phyloP scores from a whole-genome alignment of 2,797 vertebrate species.

The Otus scops region DNA sequence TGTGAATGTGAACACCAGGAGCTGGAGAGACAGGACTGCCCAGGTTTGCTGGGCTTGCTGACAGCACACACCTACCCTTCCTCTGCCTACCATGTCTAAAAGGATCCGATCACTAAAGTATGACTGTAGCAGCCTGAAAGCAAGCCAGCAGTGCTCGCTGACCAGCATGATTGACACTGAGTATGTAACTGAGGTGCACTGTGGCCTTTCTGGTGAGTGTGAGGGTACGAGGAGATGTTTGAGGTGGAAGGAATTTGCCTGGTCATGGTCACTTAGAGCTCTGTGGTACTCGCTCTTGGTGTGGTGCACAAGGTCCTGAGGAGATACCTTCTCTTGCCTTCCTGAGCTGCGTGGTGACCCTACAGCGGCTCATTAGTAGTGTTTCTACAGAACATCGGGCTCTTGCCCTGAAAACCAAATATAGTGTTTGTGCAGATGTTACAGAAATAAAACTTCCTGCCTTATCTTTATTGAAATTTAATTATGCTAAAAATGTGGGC shows the following conservation, averaged over 20 bases:
- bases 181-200: rapidly evolving
- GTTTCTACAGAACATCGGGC: neutral
- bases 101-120: neutral
- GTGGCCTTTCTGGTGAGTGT: neutral
- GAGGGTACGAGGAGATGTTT: neutral
- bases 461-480: neutral
- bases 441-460: neutral
- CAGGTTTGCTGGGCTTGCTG: neutral
- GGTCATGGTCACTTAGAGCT: neutral
- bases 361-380: neutral
- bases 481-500: neutral
- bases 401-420: neutral
- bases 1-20: neutral
- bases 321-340: neutral
- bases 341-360: neutral
- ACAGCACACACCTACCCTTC: too few species aligned
- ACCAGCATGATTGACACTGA: too few species aligned
- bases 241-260: neutral
- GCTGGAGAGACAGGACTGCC: neutral
- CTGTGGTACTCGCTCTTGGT: neutral
- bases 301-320: neutral
- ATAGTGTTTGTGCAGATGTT: neutral
- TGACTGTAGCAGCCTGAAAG: neutral
- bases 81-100: neutral
- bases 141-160: neutral